Evolutionary conservation across 1,140 invertebrate genomes (phyloP), one percentile per base, ranked within the genome.

Genomic region (Lasaia peninsularis): DNA sequence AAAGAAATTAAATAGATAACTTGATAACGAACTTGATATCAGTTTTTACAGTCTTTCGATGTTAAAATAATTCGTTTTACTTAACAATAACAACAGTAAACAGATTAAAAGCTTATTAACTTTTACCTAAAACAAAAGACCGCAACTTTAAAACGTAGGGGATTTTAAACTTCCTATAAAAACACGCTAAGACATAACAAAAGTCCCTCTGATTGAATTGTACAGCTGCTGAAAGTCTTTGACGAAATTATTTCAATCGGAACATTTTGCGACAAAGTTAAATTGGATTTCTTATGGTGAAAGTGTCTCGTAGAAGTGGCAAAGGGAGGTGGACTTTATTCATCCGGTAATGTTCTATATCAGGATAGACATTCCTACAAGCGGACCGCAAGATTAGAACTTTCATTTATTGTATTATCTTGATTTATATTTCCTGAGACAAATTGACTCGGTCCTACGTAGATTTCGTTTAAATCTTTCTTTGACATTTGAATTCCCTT

Each of bases 191-290:
- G 56, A 59, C 65, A 69, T 63, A 71, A 71, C 62, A 67, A 54
- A 61, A 65, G 64, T 59, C 62, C 28, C 75, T n/a, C 76, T 80
- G 79, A 85, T 83, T 83, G 81, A 85, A 85, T 82, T 73, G 78
- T 80, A 85, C 77, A 81, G 65, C 72, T 80, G 75, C 73, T 76
- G 72, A 63, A 40, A 66, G 71, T 73, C 73, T 75, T 85, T 82
- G 78, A 81, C 81, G 70, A 81, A 82, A 85, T 85, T 85, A 85
- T 85, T 81, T 86, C 79, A 84, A 86, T 83, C 79, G 80, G 72
- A 83, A 72, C 80, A 86, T 83, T 84, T 80, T 83, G 67, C 68
- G 77, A 79, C 74, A 81, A 85, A 84, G 81, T 85, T 81, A 85
- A 85, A 86, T 86, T 86, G 78, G 75, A 83, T 86, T 86, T 86